These are phyloP conservation scores for Corythornis cristatus DNA, from an alignment of 2,113 vertebrate species.

Conservation along the genomic window DNA sequence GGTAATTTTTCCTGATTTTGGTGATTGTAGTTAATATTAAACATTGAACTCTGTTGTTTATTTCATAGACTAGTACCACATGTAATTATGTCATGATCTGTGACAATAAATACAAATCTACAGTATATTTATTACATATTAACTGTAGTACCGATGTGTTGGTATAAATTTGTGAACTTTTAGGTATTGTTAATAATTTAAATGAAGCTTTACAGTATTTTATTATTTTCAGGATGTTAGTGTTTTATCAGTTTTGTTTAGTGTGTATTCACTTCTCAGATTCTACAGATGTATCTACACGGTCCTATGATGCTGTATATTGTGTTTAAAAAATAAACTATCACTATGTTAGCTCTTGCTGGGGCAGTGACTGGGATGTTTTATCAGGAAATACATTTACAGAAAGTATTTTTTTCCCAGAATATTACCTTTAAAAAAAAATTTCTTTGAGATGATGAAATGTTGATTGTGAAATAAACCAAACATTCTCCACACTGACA, in stretches of 20 bases:
- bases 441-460: not conserved
- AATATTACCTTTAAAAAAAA: not conserved
- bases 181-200: not conserved
- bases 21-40: slow-evolving; percentile 30
- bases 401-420: not conserved
- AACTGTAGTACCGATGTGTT: not conserved
- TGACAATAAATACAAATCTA: not conserved
- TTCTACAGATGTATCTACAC: not conserved
- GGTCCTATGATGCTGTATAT: not conserved
- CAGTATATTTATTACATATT: not conserved
- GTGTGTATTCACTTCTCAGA: not conserved
- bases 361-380: not conserved
- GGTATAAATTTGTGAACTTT: not conserved
- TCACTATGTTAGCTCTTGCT: not conserved
- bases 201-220: not conserved
- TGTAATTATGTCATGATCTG: too few relatives aligned
- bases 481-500: not conserved
- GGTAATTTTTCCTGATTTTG: not conserved
- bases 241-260: not conserved
- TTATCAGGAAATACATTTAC: not conserved
- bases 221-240: not conserved
- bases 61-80: not conserved
- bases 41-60: not conserved
- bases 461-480: not conserved
- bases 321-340: slow-evolving; percentile 32